Base-by-base conservation (phyloP, 2,113 vertebrate species). In the Rhombomys opimus region DNA sequence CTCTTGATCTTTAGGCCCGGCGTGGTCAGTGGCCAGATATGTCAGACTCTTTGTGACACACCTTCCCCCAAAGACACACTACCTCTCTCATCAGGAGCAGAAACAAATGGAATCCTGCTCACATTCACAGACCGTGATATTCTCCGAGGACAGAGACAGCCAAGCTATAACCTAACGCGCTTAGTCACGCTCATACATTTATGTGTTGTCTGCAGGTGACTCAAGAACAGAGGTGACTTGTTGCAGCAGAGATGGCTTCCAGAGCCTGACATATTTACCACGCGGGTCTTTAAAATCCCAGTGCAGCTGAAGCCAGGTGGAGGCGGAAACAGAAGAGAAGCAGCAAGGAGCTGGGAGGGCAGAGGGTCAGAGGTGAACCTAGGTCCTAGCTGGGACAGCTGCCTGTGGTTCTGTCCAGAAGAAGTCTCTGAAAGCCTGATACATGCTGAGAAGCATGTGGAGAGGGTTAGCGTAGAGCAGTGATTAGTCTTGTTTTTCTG, bases 111-210 rank as follows among this genome's bases (percentile, higher is more conserved):
- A 73, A 18, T 32, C 25, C 38, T 67, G 50, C 57, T 78, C 57
- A 9, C 2, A 67, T 4, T 23, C 9, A 22, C 2, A 54, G 46
- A 10, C 67, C 27, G 32, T 12, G 15, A 32, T 32, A 35, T 54
- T 88, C 30, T 46, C 65, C 13, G 12, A 57, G 93, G 86, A 52
- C 7, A 2, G 77, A 4, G 12, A 38, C 30, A 13, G 81, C 38
- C 67, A 63, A 67, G 68, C 54, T 1, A 7, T 8, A 2, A 68
- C 12, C 27, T 4, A 1, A 61, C 2, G 9, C 17, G 13, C 3
- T 52, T 23, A 46, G 76, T 81, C 22, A 12, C 0, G 0, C 8
- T 38, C 63, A 0, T 27, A 4, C 22, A 0, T 41, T 27, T 23
- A 1, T 13, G 0, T 7, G 30, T 20, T 8, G 12, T 61, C 87